Base-by-base conservation (phyloP, 2,113 vertebrate species). In the Lethenteron reissneri region DNA sequence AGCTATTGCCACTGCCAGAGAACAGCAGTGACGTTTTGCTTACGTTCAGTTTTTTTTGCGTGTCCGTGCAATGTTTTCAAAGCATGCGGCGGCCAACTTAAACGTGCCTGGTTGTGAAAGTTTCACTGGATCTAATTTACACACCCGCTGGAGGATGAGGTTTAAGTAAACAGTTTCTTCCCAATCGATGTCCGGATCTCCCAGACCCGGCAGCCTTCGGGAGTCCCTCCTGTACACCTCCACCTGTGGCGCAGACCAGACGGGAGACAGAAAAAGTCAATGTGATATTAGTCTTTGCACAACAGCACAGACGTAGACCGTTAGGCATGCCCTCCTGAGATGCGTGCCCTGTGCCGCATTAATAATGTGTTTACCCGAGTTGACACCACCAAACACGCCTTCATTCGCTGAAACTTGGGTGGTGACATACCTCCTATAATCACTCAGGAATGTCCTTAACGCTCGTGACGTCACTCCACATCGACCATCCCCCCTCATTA, bases 111-210 rank as follows among this genome's bases (percentile, higher is more conserved):
- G 25, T 56, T 19, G 41, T 9, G 15, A 56, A 69, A n/a, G 8
- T 25, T 59, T 15, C 21, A 56, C 25, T 17, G 19, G 21, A 57
- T 19, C 57, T 58, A 15, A 73, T n/a, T 73, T 68, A 68, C 9
- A 15, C 17, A 99, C 94, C 86, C 97, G 95, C 81, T 97, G 92
- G 21, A 99, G 80, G 76, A 96, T 87, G 68, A 99, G 91, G 72
- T 99, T 99, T 78, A 99, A 78, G 83, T 90, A 97, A 73, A 99
- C 94, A 0, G 90, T 96, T 81, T 99, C 94, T 77, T 99, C 94
- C 94, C 94, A 99, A 81, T 99, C 94, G 3, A 97, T 96, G 77
- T 99, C 94, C 0, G 92, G 94, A 74, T 99, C 94, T 0, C 94
- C 94, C 3, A 99, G 83, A 58, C 94, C 94, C 0, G 94, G 94